Percentiles rank a stretch among this genome's conserved stretches.
These are phyloP conservation scores for Calcarius lapponicus DNA, from an alignment of 2,797 vertebrate species.

Conservation along the genomic window DNA sequence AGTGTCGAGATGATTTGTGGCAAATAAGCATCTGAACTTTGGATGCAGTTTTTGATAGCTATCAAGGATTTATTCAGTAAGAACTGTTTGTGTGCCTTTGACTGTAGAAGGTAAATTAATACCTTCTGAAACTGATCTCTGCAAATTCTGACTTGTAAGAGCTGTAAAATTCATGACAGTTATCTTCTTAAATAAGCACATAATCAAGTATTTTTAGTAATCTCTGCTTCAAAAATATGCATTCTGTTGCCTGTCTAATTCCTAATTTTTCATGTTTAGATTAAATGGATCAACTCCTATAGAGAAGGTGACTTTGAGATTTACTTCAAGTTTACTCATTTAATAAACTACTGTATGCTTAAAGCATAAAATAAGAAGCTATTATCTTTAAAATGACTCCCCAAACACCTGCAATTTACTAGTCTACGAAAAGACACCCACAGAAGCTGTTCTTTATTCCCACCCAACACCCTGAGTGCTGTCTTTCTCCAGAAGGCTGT, in stretches of 20 bases:
- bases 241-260: not conserved
- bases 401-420: not conserved
- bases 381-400: not conserved
- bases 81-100: not conserved
- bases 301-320: conserved; percentile 9
- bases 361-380: not conserved
- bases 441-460: not conserved
- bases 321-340: not conserved
- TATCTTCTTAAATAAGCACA: conserved; percentile 28
- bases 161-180: conserved; percentile 7
- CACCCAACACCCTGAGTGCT: not conserved
- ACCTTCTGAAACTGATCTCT: conserved; percentile 5
- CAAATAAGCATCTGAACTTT: conserved; percentile 28
- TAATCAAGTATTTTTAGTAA: conserved; percentile 17
- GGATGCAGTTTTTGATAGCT: conserved; percentile 15
- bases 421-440: not conserved
- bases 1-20: not conserved
- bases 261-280: not conserved
- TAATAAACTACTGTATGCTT: not conserved
- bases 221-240: not conserved
- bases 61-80: conserved; percentile 36
- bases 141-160: conserved; percentile 7
- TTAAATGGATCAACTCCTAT: not conserved
- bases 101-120: conserved; percentile 28
- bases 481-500: not conserved